A percentile compares a stretch with the other conserved stretches of the same genome.
phyloP scores from a whole-genome alignment of 1,140 invertebrate genomes.

The Drosophila leontia region DNA sequence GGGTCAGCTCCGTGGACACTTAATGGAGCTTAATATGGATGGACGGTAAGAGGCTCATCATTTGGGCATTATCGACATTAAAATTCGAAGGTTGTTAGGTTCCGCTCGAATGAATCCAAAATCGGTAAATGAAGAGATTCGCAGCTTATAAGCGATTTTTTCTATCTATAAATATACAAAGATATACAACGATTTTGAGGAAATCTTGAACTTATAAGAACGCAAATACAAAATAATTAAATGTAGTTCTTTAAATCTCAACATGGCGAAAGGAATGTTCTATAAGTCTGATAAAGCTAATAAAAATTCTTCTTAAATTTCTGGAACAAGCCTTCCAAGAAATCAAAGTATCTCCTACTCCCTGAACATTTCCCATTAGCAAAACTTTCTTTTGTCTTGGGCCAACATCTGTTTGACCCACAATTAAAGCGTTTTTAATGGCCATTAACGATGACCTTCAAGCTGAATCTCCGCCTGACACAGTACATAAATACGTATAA shows the following conservation, averaged over 20 bases:
- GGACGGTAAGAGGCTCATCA: constrained; percentile 14
- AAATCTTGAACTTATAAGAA: too few relatives aligned
- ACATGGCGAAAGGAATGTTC: not conserved
- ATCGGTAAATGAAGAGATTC: not conserved
- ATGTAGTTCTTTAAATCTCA: not conserved
- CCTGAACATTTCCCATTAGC: constrained; percentile 22
- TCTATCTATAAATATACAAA: not conserved
- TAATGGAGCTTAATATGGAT: constrained; percentile 14
- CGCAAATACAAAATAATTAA: not conserved
- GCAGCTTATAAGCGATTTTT: not conserved
- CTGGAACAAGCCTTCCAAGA: not conserved
- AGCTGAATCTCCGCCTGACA: constrained; percentile 41
- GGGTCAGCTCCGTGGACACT: constrained; percentile 42
- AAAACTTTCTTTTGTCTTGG: constrained; percentile 42
- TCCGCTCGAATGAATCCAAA: too few relatives aligned
- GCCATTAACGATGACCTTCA: constrained; percentile 59
- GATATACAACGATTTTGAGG: too few relatives aligned
- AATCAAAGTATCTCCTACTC: not conserved
- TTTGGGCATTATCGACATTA: not conserved
- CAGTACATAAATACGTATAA: constrained; percentile 70
- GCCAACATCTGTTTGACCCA: constrained; percentile 44
- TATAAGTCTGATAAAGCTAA: not conserved
- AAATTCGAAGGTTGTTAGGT: not conserved
- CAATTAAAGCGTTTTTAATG: constrained; percentile 58
- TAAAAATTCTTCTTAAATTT: constrained; percentile 1